Conservation (phyloP, 2,797 vertebrate genomes). For the Microchirus variegatus region DNA sequence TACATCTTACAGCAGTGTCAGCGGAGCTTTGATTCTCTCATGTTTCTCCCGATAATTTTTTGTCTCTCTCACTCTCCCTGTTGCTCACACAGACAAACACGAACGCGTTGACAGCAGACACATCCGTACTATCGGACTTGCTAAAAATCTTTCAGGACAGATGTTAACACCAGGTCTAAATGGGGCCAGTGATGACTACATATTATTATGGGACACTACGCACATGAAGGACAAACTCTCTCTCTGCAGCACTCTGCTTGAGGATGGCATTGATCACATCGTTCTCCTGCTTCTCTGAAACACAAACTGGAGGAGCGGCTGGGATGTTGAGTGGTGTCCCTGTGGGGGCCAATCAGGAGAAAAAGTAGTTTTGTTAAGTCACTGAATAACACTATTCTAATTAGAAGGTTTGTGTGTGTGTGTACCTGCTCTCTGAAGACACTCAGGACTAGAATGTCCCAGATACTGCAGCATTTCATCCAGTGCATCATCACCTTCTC, state of each 20-base stretch:
- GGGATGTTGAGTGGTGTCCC: conserved; percentile 93
- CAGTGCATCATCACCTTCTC: conserved; percentile 92
- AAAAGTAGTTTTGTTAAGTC: neutral
- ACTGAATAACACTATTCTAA: neutral
- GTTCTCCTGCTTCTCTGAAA: conserved; percentile 98
- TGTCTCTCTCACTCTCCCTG: too few relatives aligned
- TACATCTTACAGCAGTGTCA: too few relatives aligned
- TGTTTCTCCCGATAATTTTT: too few relatives aligned
- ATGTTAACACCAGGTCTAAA: too few relatives aligned
- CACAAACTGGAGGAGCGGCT: conserved; percentile 90
- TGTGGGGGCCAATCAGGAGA: conserved; percentile 33
- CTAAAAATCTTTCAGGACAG: too few relatives aligned
- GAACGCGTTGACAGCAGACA: too few relatives aligned
- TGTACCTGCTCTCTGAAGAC: conserved; percentile 92
- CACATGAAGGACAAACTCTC: conserved; percentile 89
- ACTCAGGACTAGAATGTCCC: conserved; percentile 95
- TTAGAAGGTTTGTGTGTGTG: neutral
- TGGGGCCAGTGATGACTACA: too few relatives aligned
- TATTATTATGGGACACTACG: conserved; percentile 6
- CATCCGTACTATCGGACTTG: too few relatives aligned
- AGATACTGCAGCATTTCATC: conserved; percentile 97
- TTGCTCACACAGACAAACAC: too few relatives aligned
- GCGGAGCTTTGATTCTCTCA: too few relatives aligned
- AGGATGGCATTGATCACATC: conserved; percentile 98
- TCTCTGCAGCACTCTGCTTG: conserved; percentile 94